A percentile compares a stretch with the other conserved stretches of the same genome.
Evolutionary conservation across 2,888 invertebrate genomes (phyloP).

Genomic region (Auanema sp.): DNA sequence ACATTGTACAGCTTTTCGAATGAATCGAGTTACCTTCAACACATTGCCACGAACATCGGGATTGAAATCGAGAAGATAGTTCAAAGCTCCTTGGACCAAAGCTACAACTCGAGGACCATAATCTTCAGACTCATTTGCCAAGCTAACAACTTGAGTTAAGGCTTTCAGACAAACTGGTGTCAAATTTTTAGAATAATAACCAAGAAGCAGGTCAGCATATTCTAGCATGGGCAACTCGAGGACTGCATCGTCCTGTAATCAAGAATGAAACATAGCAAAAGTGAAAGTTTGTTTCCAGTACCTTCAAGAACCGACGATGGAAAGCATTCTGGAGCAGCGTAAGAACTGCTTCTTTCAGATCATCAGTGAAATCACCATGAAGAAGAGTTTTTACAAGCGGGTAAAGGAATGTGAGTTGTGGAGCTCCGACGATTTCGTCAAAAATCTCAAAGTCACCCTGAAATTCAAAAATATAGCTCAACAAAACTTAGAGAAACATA

Average conservation of each 20-base stretch:
- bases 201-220: constrained; percentile 38
- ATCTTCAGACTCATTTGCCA: constrained; percentile 43
- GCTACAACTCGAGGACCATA: constrained; percentile 34
- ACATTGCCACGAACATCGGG: constrained; percentile 31
- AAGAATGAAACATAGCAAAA: not conserved
- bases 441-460: constrained; percentile 23
- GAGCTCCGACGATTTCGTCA: constrained; percentile 46
- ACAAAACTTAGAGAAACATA: not conserved
- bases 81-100: constrained; percentile 32
- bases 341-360: constrained; percentile 24
- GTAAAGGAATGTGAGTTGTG: constrained; percentile 41
- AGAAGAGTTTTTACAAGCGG: constrained; percentile 38
- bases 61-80: constrained; percentile 30
- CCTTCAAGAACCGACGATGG: constrained; percentile 35
- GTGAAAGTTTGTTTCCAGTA: constrained; percentile 8
- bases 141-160: constrained; percentile 25
- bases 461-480: constrained; percentile 3
- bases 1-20: constrained; percentile 1
- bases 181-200: constrained; percentile 21
- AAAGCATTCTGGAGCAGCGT: constrained; percentile 34
- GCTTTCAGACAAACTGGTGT: constrained; percentile 23
- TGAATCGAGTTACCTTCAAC: constrained; percentile 12
- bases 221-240: constrained; percentile 43
- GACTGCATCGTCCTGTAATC: constrained; percentile 33
- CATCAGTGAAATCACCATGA: constrained; percentile 20